phyloP scores from a whole-genome alignment of 2,888 invertebrate genomes.

The Mythimna albipuncta region DNA sequence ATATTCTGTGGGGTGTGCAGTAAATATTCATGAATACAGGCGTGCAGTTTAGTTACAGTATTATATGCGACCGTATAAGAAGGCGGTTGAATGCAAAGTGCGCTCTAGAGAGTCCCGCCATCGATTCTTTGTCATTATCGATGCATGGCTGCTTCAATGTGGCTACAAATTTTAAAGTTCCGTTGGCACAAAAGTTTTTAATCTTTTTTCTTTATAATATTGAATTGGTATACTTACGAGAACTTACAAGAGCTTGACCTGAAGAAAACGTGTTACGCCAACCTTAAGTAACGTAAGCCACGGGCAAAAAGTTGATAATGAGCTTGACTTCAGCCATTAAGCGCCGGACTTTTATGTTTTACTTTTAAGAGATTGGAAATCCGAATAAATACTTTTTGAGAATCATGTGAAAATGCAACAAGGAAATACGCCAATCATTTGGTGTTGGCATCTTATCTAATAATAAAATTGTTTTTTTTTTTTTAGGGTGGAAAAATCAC shows the following conservation, averaged over 20 bases:
- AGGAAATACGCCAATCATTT: neutral
- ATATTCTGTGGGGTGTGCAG: slow-evolving; percentile 68
- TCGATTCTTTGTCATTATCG: slow-evolving; percentile 69
- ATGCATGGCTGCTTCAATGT: slow-evolving; percentile 60
- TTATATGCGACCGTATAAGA: slow-evolving; percentile 72
- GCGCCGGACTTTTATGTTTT: neutral
- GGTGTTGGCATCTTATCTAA: neutral
- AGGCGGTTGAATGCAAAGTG: slow-evolving; percentile 75
- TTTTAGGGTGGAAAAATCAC: too few relatives aligned
- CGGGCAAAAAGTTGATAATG: neutral
- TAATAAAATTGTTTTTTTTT: neutral
- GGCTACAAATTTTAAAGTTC: slow-evolving; percentile 39
- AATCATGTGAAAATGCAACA: too few relatives aligned
- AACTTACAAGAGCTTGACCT: neutral
- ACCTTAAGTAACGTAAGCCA: neutral
- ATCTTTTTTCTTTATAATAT: neutral
- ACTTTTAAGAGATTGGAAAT: too few relatives aligned
- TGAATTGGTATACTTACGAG: neutral
- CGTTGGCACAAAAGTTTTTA: slow-evolving; percentile 12
- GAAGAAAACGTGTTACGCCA: neutral
- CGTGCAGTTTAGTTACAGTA: slow-evolving; percentile 68
- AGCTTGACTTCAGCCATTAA: neutral
- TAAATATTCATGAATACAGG: slow-evolving; percentile 76
- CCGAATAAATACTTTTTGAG: too few relatives aligned
- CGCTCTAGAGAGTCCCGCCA: slow-evolving; percentile 64